Evolutionary conservation across 2,797 vertebrate genomes (phyloP), one percentile per base, ranked within the genome.

Genomic region (Sebastes hubbsi): DNA sequence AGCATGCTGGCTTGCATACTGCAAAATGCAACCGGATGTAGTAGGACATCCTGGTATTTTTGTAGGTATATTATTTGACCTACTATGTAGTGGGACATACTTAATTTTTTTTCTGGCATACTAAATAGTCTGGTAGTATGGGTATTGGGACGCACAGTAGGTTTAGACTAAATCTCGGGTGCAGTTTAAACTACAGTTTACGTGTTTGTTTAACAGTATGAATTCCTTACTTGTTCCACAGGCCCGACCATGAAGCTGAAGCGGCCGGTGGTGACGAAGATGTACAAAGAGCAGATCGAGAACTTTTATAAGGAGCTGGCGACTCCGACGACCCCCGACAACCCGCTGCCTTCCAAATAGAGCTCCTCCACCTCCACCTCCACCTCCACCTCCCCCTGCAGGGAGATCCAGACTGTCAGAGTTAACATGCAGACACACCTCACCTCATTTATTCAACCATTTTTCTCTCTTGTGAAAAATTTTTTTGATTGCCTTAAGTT

Each of bases 161-260:
- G 11, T 60, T 30, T 4, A 64, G 49, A 32, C 67, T 72, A 22
- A 60, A 60, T 12, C 42, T 4, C 29, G 0, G 5, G 10, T 16
- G 36, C 32, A 7, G 13, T 8, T 70, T 13, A 27, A 69, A 69
- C 12, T 18, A 20, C 5, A 54, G 20, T 5, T 69, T 9, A 25
- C 0, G 7, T 16, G 18, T 64, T 29, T 29, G 18, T 27, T 75
- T 30, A 69, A 81, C 36, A 9, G 2, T 4, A 16, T 14, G 1
- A 49, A 71, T 56, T 46, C 8, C 13, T 10, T 65, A 13, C 70
- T 25, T 25, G 11, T 72, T 32, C 49, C 2, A 0, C 87, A 99
- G 99, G 98, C 54, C 98, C 98, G 0, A 98, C 97, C 0, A 96
- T 97, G 95, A 99, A 99, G 94, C 91, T 99, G 81, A 98, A 95